phyloP scores from a whole-genome alignment of 2,113 vertebrate species.

The Seriola quinqueradiata region DNA sequence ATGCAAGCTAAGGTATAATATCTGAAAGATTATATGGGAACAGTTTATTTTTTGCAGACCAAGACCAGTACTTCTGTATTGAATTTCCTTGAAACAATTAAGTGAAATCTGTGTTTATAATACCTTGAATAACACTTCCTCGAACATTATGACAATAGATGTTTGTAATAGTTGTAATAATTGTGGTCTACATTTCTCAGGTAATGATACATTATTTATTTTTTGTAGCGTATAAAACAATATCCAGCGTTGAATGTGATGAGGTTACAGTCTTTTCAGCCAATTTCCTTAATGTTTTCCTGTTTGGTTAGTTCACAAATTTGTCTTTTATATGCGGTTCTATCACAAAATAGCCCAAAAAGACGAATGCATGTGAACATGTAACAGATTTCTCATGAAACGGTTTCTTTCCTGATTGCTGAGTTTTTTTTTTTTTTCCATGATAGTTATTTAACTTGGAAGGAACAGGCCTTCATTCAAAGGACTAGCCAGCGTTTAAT shows the following conservation, averaged over 20 bases:
- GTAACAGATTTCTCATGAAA: neutral
- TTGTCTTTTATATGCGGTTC: neutral
- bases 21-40: neutral
- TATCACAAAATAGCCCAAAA: constrained; percentile 3
- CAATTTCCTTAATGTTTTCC: neutral
- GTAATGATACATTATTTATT: neutral
- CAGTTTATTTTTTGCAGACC: neutral
- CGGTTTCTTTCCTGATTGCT: neutral
- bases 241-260: neutral
- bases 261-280: neutral
- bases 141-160: neutral
- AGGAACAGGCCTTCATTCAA: constrained; percentile 35
- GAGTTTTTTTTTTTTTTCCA: constrained; percentile 2
- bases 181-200: neutral
- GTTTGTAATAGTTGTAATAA: neutral
- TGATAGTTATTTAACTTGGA: constrained; percentile 10
- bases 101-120: neutral
- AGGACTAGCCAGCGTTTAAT: constrained; percentile 35
- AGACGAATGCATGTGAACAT: neutral
- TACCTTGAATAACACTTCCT: neutral
- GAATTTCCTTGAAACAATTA: neutral
- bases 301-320: neutral
- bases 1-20: neutral
- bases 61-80: neutral
- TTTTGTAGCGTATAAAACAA: neutral